Percentiles rank a stretch among this genome's conserved stretches.
Conservation (phyloP, 2,888 invertebrate species). For the Ophion costatus region DNA sequence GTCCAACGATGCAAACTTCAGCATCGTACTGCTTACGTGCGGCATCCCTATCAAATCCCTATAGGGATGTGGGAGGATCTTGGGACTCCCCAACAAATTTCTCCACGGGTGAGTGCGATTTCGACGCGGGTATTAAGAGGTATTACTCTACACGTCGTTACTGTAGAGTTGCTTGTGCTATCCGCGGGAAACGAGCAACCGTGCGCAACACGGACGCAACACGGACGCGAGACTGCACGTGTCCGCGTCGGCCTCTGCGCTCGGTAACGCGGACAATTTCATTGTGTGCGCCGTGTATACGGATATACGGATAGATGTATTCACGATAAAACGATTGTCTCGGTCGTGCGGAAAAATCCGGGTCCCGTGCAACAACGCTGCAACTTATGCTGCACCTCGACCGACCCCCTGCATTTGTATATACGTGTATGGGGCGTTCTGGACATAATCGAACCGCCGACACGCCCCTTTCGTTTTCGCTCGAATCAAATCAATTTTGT, state of each 20-base stretch:
- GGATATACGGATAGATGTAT: background rate
- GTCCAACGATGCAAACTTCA: too few species aligned
- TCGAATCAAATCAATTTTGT: background rate
- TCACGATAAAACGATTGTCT: slow-evolving; percentile 43
- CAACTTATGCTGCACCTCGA: slow-evolving; percentile 27
- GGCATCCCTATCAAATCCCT: too few species aligned
- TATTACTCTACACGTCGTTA: slow-evolving; percentile 17
- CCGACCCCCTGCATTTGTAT: background rate
- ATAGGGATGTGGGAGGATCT: too few species aligned
- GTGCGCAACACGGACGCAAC: background rate
- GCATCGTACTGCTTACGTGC: too few species aligned
- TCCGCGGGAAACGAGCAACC: slow-evolving; percentile 24
- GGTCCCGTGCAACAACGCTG: slow-evolving; percentile 12
- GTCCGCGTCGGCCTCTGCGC: background rate
- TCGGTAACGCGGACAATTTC: background rate
- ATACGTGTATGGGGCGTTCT: background rate
- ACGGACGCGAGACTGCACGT: background rate
- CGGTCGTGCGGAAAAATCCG: slow-evolving; percentile 43
- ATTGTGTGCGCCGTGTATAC: background rate
- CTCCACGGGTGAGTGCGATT: slow-evolving; percentile 4
- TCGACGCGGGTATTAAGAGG: slow-evolving; percentile 27
- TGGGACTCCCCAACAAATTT: too few species aligned
- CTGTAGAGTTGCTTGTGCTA: slow-evolving; percentile 2
- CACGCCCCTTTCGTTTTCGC: background rate
- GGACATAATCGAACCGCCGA: background rate